These are phyloP conservation scores for Subanguina moxae DNA, from an alignment of 1,140 invertebrate species.

Conservation along the genomic window DNA sequence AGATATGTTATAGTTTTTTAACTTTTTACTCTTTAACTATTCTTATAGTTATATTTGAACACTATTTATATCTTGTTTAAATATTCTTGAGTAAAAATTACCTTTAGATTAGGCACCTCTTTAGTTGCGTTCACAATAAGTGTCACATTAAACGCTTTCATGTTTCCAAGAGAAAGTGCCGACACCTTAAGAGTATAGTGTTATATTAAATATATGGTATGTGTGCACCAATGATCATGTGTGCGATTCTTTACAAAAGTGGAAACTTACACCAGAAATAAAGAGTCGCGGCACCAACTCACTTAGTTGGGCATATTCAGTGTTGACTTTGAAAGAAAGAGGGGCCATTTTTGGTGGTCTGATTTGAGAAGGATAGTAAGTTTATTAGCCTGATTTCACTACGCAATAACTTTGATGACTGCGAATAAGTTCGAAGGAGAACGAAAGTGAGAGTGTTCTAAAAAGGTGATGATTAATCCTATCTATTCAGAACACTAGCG, in stretches of 20 bases:
- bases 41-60: too few species aligned
- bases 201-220: too few species aligned
- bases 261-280: conserved; percentile 56
- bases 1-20: too few species aligned
- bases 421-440: not conserved
- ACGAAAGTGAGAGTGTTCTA: too few species aligned
- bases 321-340: conserved; percentile 50
- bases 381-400: not conserved
- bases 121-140: conserved; percentile 76
- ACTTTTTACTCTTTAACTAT: too few species aligned
- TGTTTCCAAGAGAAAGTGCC: conserved; percentile 48
- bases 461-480: too few species aligned
- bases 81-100: too few species aligned
- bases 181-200: too few species aligned
- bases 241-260: too few species aligned
- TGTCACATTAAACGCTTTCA: conserved; percentile 62
- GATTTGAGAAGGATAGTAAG: not conserved
- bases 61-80: too few species aligned
- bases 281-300: conserved; percentile 52
- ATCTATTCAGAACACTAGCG: too few species aligned
- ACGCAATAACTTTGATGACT: conserved; percentile 4
- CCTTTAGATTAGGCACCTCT: conserved; percentile 71
- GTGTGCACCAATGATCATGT: too few species aligned
- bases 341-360: conserved; percentile 28
- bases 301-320: conserved; percentile 54